A percentile compares a stretch with the other conserved stretches of the same genome.
Conservation (phyloP, 2,113 vertebrate species). For the Ascaphus truei region DNA sequence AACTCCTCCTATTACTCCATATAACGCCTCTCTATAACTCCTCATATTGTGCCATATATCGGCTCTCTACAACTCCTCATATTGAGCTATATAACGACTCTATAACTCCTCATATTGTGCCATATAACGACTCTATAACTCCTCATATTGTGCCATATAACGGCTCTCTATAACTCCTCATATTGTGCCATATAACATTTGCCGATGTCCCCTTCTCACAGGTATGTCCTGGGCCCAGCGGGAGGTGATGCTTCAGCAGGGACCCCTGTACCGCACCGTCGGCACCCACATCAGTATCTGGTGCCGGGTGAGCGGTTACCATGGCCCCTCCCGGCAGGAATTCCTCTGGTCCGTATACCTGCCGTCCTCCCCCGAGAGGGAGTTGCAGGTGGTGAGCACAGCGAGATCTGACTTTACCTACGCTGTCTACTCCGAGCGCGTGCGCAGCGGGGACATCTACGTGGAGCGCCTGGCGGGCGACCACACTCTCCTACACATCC, state of each 20-base stretch:
- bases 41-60: too few species aligned
- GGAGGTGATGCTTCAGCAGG: slow-evolving; percentile 58
- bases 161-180: too few species aligned
- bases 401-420: slow-evolving; percentile 29
- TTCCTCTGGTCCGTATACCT: slow-evolving; percentile 63
- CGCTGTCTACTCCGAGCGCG: background rate
- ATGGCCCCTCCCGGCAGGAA: slow-evolving; percentile 36
- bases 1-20: too few species aligned
- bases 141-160: too few species aligned
- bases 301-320: slow-evolving; percentile 73
- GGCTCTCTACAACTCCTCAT: too few species aligned
- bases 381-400: slow-evolving; percentile 65
- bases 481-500: slow-evolving; percentile 61
- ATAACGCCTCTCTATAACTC: too few species aligned
- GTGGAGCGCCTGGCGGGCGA: slow-evolving; percentile 48
- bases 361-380: accelerated
- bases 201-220: too few species aligned
- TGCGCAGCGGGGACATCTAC: slow-evolving; percentile 39
- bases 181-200: too few species aligned
- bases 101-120: too few species aligned
- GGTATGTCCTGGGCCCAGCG: slow-evolving; percentile 51
- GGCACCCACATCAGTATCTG: slow-evolving; percentile 66
- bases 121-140: too few species aligned
- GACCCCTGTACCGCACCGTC: slow-evolving; percentile 68
- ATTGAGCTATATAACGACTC: too few species aligned